Evolutionary conservation across 2,113 vertebrate genomes (phyloP).

Genomic region (Myxocyprinus asiaticus): DNA sequence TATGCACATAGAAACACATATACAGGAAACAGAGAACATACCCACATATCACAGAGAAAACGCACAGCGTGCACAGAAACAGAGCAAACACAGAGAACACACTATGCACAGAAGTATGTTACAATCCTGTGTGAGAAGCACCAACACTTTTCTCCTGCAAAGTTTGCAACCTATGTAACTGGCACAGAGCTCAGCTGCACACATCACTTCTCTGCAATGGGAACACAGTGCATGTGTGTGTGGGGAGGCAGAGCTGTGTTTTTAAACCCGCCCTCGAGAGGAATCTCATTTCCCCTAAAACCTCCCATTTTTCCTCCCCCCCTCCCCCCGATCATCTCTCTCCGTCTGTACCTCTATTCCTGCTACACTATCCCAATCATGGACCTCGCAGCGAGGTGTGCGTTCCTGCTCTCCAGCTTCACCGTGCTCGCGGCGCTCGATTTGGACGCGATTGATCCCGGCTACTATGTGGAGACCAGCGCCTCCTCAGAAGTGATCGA

Average conservation of each 20-base stretch:
- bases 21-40: no score
- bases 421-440: conserved; percentile 36
- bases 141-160: conserved; percentile 37
- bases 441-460: conserved; percentile 47
- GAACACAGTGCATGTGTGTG: conserved; percentile 14
- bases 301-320: conserved; percentile 66
- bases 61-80: no score
- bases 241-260: conserved; percentile 69
- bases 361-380: conserved; percentile 42
- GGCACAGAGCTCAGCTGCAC: not conserved
- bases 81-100: no score
- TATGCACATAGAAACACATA: no score
- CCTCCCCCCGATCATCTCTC: conserved; percentile 12
- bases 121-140: conserved; percentile 15
- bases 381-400: conserved; percentile 50
- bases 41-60: no score
- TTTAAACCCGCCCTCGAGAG: conserved; percentile 80
- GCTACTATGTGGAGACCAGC: conserved; percentile 43
- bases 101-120: not conserved
- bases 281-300: conserved; percentile 71
- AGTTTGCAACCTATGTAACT: conserved; percentile 37
- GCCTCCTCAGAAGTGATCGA: conserved; percentile 42
- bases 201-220: not conserved
- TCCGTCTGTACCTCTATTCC: conserved; percentile 31
- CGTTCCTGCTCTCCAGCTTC: conserved; percentile 47